phyloP scores from a whole-genome alignment of 2,797 vertebrate species.

The Galaxias olidus region DNA sequence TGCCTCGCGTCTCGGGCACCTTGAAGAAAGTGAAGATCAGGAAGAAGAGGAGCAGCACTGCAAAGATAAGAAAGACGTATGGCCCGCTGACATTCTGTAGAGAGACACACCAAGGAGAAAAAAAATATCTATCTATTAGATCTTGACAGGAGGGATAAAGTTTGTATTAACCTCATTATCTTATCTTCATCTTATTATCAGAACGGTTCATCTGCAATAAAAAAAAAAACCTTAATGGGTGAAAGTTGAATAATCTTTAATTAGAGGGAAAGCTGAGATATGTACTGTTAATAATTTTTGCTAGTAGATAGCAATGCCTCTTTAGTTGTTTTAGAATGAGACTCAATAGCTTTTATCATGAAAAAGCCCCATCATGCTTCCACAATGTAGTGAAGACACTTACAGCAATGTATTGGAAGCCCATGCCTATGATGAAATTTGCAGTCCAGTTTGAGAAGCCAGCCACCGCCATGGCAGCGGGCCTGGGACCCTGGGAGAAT shows the following conservation, averaged over 20 bases:
- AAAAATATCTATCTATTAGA: too few species aligned
- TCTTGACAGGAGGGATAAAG: too few species aligned
- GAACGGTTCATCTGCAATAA: too few species aligned
- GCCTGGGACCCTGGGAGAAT: slow-evolving; percentile 90
- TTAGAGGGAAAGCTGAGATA: too few species aligned
- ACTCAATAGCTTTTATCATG: neutral
- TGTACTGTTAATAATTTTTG: too few species aligned
- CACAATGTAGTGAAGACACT: slow-evolving; percentile 51
- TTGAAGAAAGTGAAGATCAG: slow-evolving; percentile 89
- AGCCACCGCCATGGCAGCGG: slow-evolving; percentile 87
- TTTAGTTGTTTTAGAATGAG: too few species aligned
- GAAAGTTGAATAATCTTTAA: too few species aligned
- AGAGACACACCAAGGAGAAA: neutral
- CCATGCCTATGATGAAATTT: slow-evolving; percentile 90
- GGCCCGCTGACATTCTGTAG: slow-evolving; percentile 76
- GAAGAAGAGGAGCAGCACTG: slow-evolving; percentile 83
- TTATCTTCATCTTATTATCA: too few species aligned
- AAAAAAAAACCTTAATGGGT: too few species aligned
- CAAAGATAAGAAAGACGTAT: slow-evolving; percentile 91
- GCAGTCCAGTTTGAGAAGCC: slow-evolving; percentile 89
- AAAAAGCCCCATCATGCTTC: neutral
- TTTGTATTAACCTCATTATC: too few species aligned
- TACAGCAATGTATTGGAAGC: slow-evolving; percentile 88
- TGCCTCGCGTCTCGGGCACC: slow-evolving; percentile 88
- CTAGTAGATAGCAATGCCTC: too few species aligned